Conservation (phyloP, 2,113 vertebrate genomes). For the Scytalopus superciliaris region DNA sequence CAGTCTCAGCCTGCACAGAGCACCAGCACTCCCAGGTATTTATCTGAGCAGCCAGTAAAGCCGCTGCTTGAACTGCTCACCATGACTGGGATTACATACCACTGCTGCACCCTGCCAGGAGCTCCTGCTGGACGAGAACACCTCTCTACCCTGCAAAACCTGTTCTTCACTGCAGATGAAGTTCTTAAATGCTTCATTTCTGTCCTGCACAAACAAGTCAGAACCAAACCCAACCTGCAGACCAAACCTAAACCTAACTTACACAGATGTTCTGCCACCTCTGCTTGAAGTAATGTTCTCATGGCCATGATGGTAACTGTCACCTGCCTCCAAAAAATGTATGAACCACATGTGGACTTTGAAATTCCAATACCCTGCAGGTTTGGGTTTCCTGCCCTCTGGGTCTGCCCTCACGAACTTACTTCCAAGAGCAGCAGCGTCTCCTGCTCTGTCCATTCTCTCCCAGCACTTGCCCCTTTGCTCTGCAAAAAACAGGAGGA, state of each 20-base stretch:
- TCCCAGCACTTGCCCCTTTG: constrained; percentile 84
- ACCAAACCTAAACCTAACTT: neutral
- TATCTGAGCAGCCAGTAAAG: neutral
- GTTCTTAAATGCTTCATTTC: accelerated
- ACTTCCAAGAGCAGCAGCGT: constrained; percentile 93
- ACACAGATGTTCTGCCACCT: neutral
- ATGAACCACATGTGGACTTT: accelerated
- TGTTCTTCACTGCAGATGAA: accelerated
- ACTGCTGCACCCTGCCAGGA: neutral
- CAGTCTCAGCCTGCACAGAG: neutral
- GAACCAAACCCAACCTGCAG: neutral
- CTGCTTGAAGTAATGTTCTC: accelerated
- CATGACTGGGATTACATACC: no score
- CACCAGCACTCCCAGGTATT: neutral
- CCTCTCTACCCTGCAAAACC: neutral
- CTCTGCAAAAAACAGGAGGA: constrained; percentile 62
- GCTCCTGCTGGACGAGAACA: neutral
- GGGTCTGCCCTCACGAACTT: neutral
- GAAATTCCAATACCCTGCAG: accelerated
- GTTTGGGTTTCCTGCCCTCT: neutral
- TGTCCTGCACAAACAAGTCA: neutral
- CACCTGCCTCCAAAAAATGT: accelerated
- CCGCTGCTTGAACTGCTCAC: no score
- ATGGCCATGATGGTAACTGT: accelerated
- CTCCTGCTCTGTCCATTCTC: constrained; percentile 98